Conservation (phyloP, 2,888 invertebrate species). For the Phyllotreta cruciferae region DNA sequence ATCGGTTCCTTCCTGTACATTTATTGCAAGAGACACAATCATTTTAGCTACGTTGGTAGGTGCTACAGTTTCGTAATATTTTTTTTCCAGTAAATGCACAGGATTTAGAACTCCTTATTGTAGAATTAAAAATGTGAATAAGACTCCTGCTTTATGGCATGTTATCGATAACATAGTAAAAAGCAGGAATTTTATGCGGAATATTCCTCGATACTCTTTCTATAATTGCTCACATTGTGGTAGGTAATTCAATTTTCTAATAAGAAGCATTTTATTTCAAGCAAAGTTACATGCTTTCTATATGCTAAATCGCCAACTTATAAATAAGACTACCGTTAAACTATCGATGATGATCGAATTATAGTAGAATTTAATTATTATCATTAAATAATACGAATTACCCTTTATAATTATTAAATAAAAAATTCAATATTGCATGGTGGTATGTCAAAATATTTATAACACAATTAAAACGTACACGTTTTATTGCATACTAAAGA, state of each 20-base stretch:
- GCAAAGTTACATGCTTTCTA: constrained; percentile 42
- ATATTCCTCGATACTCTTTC: background rate
- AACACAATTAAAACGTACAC: no score
- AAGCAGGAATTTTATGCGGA: no score
- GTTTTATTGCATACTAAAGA: no score
- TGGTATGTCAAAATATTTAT: no score
- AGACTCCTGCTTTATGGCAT: constrained; percentile 8
- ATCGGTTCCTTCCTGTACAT: constrained; percentile 34
- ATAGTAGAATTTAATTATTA: background rate
- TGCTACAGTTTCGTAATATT: constrained; percentile 27
- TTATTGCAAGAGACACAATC: constrained; percentile 55
- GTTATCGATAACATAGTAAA: no score
- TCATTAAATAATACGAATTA: background rate
- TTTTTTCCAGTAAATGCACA: constrained; percentile 35
- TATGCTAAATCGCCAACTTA: constrained; percentile 16
- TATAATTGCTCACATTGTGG: background rate
- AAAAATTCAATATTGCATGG: no score
- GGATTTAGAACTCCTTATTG: constrained; percentile 14
- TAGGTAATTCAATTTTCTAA: constrained; percentile 1
- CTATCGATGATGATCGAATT: background rate
- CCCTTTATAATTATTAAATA: no score
- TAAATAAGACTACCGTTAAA: background rate
- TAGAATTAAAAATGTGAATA: background rate
- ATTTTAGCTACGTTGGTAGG: constrained; percentile 42
- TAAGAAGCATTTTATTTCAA: constrained; percentile 22